phyloP scores from a whole-genome alignment of 92 coral and sea anemone genomes.

The Heliopora coerulea region DNA sequence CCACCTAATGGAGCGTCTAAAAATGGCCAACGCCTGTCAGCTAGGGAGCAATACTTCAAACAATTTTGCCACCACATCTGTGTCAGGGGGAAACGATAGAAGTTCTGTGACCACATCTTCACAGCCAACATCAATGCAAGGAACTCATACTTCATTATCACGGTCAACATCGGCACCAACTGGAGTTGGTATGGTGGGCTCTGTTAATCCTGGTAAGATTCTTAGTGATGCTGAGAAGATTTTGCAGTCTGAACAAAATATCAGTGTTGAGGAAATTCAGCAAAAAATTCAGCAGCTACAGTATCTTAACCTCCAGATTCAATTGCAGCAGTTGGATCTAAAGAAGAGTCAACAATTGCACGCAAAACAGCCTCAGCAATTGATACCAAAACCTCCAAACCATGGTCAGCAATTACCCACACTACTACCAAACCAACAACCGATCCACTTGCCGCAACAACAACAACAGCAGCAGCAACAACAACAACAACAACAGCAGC shows the following conservation, averaged over 20 bases:
- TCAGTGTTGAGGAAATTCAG: slow-evolving; percentile 74
- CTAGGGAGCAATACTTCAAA: slow-evolving; percentile 6
- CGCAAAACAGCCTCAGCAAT: slow-evolving; percentile 14
- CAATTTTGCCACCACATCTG: not conserved
- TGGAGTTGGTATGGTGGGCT: slow-evolving; percentile 25
- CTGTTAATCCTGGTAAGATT: slow-evolving; percentile 28
- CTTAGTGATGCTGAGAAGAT: slow-evolving; percentile 48
- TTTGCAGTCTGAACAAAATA: slow-evolving; percentile 58
- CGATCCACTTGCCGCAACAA: slow-evolving; percentile 49
- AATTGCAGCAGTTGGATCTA: slow-evolving; percentile 75
- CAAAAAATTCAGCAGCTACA: slow-evolving; percentile 93
- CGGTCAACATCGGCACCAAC: slow-evolving; percentile 47
- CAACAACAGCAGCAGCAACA: slow-evolving; percentile 92
- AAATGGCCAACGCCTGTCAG: slow-evolving; percentile 45
- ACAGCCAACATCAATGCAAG: slow-evolving; percentile 40
- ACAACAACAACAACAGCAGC: slow-evolving; percentile 85
- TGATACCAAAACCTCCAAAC: slow-evolving; percentile 24
- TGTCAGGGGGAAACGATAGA: slow-evolving; percentile 7
- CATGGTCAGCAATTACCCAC: not conserved
- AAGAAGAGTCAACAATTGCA: slow-evolving; percentile 24
- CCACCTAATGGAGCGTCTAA: slow-evolving; percentile 85
- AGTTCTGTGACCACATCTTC: slow-evolving; percentile 42
- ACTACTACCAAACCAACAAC: slow-evolving; percentile 31
- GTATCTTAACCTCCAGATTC: slow-evolving; percentile 88
- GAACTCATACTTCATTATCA: slow-evolving; percentile 15